phyloP scores from a whole-genome alignment of 2,888 invertebrate genomes.

The Bombylius discolor region DNA sequence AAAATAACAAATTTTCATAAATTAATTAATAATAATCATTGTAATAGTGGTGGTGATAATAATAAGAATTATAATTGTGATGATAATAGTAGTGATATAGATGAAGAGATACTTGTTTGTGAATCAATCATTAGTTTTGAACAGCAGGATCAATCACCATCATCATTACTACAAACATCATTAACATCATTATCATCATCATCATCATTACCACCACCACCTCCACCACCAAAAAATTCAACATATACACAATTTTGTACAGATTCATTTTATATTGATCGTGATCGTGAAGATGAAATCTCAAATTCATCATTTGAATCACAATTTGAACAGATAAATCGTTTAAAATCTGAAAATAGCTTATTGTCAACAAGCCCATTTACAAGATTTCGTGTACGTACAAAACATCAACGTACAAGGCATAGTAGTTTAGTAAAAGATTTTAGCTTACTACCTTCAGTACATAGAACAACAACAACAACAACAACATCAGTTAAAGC shows the following conservation, averaged over 20 bases:
- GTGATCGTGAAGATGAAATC: slow-evolving; percentile 2
- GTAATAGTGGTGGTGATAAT: background rate
- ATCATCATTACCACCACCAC: background rate
- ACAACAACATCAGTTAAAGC: background rate
- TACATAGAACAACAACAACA: background rate
- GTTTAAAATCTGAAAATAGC: slow-evolving; percentile 3
- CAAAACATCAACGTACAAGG: background rate
- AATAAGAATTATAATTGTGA: background rate
- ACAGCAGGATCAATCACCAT: background rate
- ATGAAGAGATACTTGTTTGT: slow-evolving; percentile 12
- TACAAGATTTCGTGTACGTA: background rate
- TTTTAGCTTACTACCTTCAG: background rate
- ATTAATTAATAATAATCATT: background rate
- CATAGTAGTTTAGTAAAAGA: background rate
- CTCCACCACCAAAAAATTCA: background rate
- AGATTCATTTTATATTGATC: slow-evolving; percentile 8
- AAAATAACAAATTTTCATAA: too few relatives aligned
- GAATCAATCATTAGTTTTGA: slow-evolving; percentile 8
- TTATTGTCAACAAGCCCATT: slow-evolving; percentile 5
- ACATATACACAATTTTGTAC: slow-evolving; percentile 11
- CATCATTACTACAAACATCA: background rate
- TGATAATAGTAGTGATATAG: background rate
- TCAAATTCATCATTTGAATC: slow-evolving; percentile 9
- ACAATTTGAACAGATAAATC: slow-evolving; percentile 8
- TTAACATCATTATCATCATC: background rate